Conservation (phyloP, 2,888 invertebrate species). For the Neria commutata region DNA sequence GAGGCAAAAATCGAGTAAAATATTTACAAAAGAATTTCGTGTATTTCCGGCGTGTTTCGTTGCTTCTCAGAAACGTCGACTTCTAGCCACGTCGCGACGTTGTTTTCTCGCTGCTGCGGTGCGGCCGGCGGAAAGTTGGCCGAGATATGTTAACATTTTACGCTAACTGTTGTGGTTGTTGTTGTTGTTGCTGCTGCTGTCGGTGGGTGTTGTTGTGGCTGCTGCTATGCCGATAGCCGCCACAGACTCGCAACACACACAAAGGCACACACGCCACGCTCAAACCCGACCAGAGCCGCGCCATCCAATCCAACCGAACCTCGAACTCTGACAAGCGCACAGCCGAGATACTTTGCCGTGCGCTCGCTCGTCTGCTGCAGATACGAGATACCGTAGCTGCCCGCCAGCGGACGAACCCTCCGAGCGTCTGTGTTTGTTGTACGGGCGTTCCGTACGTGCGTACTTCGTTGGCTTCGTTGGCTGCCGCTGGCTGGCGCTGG, state of each 20-base stretch:
- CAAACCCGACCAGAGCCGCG: background rate
- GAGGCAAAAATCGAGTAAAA: too few relatives aligned
- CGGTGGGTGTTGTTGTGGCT: background rate
- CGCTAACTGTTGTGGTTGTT: background rate
- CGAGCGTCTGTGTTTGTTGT: slow-evolving; percentile 30
- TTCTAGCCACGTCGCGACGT: too few relatives aligned
- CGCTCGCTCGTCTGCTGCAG: slow-evolving; percentile 40
- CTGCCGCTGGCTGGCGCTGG: slow-evolving; percentile 16
- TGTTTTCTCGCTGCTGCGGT: too few relatives aligned
- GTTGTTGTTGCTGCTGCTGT: background rate
- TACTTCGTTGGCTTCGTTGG: slow-evolving; percentile 21
- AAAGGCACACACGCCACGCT: background rate
- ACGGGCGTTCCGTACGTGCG: slow-evolving; percentile 43
- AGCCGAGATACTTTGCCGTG: background rate
- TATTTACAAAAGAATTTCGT: too few relatives aligned
- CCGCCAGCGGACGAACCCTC: slow-evolving; percentile 39
- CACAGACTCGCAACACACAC: background rate
- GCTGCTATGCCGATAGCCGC: background rate
- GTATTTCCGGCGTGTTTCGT: too few relatives aligned
- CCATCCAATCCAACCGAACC: background rate
- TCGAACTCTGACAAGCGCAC: background rate
- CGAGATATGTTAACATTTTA: too few relatives aligned
- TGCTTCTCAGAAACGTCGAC: too few relatives aligned
- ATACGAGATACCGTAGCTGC: slow-evolving; percentile 45
- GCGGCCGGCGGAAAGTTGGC: too few relatives aligned